phyloP scores from a whole-genome alignment of 2,888 invertebrate genomes.

The Mystacides longicornis region DNA sequence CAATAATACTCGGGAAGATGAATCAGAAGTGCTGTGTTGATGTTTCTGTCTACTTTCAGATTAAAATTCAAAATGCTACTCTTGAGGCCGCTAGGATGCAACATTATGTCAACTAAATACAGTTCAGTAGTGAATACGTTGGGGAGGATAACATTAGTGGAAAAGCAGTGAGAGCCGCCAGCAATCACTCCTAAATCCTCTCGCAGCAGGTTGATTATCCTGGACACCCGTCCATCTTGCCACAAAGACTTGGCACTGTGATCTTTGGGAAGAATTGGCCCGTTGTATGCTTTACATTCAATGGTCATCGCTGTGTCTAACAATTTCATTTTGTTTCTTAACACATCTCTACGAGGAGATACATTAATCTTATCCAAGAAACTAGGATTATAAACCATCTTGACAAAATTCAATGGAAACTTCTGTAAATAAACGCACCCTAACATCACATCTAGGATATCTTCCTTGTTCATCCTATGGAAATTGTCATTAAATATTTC shows the following conservation, averaged over 20 bases:
- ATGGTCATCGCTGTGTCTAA: conserved; percentile 58
- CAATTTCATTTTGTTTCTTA: conserved; percentile 49
- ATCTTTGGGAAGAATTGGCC: conserved; percentile 51
- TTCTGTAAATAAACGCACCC: conserved; percentile 55
- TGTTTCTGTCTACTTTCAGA: conserved; percentile 37
- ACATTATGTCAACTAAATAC: conserved; percentile 53
- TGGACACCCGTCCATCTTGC: conserved; percentile 48
- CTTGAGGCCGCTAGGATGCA: conserved; percentile 44
- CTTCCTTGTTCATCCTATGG: conserved; percentile 48
- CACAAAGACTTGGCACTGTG: conserved; percentile 44
- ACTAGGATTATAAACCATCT: conserved; percentile 52
- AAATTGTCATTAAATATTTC: conserved; percentile 48
- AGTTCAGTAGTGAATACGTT: conserved; percentile 49
- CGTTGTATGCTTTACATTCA: conserved; percentile 51
- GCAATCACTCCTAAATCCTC: conserved; percentile 39
- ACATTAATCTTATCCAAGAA: conserved; percentile 51
- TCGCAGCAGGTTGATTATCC: conserved; percentile 43
- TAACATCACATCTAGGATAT: conserved; percentile 54
- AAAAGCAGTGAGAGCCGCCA: conserved; percentile 43
- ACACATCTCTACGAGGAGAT: conserved; percentile 34
- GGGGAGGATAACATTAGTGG: conserved; percentile 46
- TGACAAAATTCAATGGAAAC: conserved; percentile 53
- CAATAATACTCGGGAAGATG: conserved; percentile 61
- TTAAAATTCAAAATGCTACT: conserved; percentile 43
- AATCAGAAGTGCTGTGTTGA: conserved; percentile 51